phyloP scores from a whole-genome alignment of 2,113 vertebrate species.

The Galbula dea region DNA sequence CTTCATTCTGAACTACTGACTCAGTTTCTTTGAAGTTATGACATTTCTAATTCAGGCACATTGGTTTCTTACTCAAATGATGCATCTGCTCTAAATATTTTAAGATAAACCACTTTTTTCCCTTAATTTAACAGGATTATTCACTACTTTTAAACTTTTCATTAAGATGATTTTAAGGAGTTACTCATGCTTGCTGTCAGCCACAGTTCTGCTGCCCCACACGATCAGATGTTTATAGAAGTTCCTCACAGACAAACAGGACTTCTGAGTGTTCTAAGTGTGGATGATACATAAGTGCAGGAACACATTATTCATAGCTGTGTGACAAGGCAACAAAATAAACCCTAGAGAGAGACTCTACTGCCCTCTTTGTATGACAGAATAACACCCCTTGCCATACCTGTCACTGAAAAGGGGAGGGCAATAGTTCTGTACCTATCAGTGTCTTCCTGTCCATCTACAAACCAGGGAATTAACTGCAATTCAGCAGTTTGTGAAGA shows the following conservation, averaged over 20 bases:
- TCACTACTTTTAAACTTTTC: neutral
- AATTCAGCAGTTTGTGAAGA: neutral
- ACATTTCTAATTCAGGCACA: neutral
- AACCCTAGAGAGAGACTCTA: neutral
- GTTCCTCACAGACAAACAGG: neutral
- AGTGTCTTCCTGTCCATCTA: neutral
- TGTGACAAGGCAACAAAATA: neutral
- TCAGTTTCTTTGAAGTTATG: conserved; percentile 14
- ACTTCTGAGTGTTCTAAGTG: neutral
- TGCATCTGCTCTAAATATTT: conserved; percentile 5
- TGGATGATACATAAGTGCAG: neutral
- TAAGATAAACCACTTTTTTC: neutral
- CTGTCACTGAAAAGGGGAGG: neutral
- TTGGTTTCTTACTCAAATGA: neutral
- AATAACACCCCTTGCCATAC: neutral
- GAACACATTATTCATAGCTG: neutral
- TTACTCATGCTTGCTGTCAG: conserved; percentile 5
- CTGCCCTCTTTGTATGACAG: neutral
- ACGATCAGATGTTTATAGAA: neutral
- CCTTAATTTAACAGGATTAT: neutral
- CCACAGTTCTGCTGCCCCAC: neutral
- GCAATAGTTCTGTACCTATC: neutral
- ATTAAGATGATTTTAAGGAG: neutral
- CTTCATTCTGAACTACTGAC: conserved; percentile 7
- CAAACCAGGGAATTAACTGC: neutral